Conservation (phyloP, 1,140 invertebrate species). For the Brachionus plicatilis region DNA sequence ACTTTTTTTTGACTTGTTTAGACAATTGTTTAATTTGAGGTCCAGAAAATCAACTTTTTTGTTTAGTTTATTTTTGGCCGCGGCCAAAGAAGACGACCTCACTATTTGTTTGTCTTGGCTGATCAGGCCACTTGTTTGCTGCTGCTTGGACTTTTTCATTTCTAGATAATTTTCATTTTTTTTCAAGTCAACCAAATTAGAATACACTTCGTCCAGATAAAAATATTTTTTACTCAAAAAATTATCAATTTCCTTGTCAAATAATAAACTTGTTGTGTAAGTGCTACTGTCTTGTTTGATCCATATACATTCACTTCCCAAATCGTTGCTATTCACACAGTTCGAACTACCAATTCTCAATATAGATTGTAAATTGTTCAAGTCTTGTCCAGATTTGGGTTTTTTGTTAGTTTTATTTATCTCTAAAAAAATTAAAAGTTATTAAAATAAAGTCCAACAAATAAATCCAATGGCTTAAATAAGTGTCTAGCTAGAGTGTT, state of each 20-base stretch:
- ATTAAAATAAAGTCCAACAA: not conserved
- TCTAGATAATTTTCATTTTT: not conserved
- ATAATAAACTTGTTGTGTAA: not conserved
- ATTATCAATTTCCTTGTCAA: not conserved
- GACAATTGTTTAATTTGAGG: slow-evolving; percentile 20
- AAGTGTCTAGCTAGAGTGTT: not conserved
- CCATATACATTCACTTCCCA: not conserved
- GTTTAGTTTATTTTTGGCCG: not conserved
- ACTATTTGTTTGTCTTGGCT: not conserved
- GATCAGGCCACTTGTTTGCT: not conserved
- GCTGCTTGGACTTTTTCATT: not conserved
- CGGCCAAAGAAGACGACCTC: not conserved
- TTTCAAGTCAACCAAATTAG: not conserved
- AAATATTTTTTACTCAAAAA: slow-evolving; percentile 7
- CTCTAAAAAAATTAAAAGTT: not conserved
- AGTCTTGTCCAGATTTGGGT: not conserved
- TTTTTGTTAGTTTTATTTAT: not conserved
- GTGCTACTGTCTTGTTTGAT: not conserved
- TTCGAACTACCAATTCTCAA: not conserved
- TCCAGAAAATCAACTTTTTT: slow-evolving; percentile 39
- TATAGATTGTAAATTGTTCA: slow-evolving; percentile 8
- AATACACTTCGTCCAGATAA: not conserved
- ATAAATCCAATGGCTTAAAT: not conserved
- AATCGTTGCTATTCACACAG: not conserved
- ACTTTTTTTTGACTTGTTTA: not conserved